phyloP scores from a whole-genome alignment of 2,113 vertebrate genomes.

The Mugil cephalus region DNA sequence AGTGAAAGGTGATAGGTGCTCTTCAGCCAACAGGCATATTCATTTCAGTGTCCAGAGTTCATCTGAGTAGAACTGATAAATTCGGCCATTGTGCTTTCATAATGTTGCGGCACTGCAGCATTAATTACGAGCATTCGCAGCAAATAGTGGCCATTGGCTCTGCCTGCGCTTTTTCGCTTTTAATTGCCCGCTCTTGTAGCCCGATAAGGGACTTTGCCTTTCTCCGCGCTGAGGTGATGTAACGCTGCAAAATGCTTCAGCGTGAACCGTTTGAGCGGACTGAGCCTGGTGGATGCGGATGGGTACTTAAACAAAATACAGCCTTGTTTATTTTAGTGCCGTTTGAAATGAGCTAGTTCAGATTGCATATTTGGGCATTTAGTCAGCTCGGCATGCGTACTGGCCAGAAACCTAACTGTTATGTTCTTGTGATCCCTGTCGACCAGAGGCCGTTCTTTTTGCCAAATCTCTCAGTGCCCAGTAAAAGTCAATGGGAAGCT shows the following conservation, averaged over 20 bases:
- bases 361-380: conserved; percentile 29
- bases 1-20: conserved; percentile 43
- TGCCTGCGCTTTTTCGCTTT: conserved; percentile 28
- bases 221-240: conserved; percentile 42
- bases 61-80: conserved; percentile 22
- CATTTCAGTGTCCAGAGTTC: conserved; percentile 34
- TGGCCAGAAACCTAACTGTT: conserved; percentile 30
- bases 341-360: conserved; percentile 18
- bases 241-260: conserved; percentile 39
- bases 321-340: conserved; percentile 9
- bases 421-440: conserved; percentile 20
- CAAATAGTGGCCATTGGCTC: conserved; percentile 21
- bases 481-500: conserved; percentile 50
- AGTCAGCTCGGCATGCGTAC: conserved; percentile 16
- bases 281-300: conserved; percentile 9
- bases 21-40: conserved; percentile 48
- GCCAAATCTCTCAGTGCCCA: conserved; percentile 20
- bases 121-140: conserved; percentile 54
- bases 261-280: conserved; percentile 20
- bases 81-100: conserved; percentile 21
- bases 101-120: conserved; percentile 10
- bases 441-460: conserved; percentile 35
- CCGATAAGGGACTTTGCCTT: conserved; percentile 51
- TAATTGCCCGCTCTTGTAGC: conserved; percentile 53
- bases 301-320: conserved; percentile 15